phyloP scores from a whole-genome alignment of 2,797 vertebrate species.

The Xerus rutilus region DNA sequence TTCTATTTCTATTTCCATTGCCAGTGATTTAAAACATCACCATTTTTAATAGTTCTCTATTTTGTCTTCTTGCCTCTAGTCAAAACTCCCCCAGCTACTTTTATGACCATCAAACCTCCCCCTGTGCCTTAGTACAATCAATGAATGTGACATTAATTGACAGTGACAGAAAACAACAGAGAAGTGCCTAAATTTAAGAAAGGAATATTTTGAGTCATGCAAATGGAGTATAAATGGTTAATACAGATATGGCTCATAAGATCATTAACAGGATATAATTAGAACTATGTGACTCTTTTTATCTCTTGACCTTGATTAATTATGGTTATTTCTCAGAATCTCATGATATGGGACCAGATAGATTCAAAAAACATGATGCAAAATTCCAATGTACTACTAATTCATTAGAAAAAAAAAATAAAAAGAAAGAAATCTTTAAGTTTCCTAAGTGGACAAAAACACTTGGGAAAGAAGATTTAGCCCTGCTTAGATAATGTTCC shows the following conservation, averaged over 20 bases:
- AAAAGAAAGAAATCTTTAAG: neutral
- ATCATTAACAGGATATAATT: neutral
- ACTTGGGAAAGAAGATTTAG: neutral
- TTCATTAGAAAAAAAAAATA: neutral
- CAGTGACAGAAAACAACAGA: conserved; percentile 9
- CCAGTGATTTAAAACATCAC: neutral
- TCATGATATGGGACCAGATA: neutral
- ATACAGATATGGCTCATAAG: neutral
- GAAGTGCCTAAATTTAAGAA: neutral
- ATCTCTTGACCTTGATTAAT: conserved; percentile 33
- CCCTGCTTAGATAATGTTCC: neutral
- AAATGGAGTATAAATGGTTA: neutral
- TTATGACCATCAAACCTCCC: neutral
- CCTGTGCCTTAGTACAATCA: neutral
- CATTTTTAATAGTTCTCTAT: neutral
- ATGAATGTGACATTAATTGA: neutral
- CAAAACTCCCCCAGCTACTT: neutral
- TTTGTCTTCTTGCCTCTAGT: neutral
- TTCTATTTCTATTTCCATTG: neutral
- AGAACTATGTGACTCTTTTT: neutral
- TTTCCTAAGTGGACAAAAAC: fast-evolving
- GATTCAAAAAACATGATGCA: neutral
- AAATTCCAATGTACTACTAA: neutral
- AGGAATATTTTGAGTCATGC: neutral
- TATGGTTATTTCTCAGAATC: neutral